phyloP scores from a whole-genome alignment of 1,140 invertebrate species.

The Berghia stephanieae region DNA sequence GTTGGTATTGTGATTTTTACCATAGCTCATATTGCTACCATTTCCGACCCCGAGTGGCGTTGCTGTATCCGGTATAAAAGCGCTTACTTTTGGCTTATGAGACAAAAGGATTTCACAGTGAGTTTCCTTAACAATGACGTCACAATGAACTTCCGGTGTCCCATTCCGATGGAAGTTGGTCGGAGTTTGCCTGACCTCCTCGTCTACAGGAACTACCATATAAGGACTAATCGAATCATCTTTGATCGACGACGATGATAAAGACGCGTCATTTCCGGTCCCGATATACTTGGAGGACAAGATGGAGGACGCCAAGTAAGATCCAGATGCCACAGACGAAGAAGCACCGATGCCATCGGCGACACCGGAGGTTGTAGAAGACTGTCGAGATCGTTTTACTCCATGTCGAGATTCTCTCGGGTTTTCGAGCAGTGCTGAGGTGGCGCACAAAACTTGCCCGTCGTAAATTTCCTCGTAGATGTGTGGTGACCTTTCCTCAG shows the following conservation, averaged over 20 bases:
- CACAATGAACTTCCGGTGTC: slow-evolving; percentile 31
- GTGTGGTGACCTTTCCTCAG: slow-evolving; percentile 41
- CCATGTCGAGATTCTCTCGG: slow-evolving; percentile 1
- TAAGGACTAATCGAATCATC: too few relatives aligned
- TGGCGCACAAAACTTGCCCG: slow-evolving; percentile 26
- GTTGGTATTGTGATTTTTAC: too few relatives aligned
- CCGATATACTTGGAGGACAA: too few relatives aligned
- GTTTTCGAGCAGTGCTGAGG: neutral
- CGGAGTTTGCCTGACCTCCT: slow-evolving; percentile 25
- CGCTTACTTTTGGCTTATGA: slow-evolving; percentile 21
- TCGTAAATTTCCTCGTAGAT: slow-evolving; percentile 53
- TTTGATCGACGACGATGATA: too few relatives aligned
- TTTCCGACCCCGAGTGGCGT: neutral
- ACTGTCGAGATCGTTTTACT: neutral
- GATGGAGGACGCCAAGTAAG: too few relatives aligned
- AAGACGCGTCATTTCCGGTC: too few relatives aligned
- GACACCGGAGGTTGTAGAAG: neutral
- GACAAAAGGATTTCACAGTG: slow-evolving; percentile 28
- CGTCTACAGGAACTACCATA: slow-evolving; percentile 26
- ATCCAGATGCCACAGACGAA: too few relatives aligned
- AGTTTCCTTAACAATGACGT: slow-evolving; percentile 32
- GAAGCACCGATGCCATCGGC: neutral
- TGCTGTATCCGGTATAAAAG: neutral
- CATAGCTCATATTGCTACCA: neutral
- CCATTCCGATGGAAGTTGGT: slow-evolving; percentile 27